Percentiles rank a stretch among this genome's conserved stretches.
Conservation (phyloP, 2,113 vertebrate species). For the Passer montanus region DNA sequence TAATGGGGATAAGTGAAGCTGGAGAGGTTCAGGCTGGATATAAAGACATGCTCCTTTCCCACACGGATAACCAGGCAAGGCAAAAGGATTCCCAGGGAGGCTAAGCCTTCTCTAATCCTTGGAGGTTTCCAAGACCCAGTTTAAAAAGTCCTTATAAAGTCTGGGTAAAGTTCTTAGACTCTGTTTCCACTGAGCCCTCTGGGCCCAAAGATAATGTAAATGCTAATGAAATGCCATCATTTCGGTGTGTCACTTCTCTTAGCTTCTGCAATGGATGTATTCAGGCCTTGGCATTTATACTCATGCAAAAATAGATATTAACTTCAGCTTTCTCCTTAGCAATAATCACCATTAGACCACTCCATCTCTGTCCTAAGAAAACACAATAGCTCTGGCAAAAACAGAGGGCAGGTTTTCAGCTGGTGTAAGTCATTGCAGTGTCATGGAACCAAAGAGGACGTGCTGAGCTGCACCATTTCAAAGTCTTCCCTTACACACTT, state of each 20-base stretch:
- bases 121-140: background rate
- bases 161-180: background rate
- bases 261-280: background rate
- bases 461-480: fast-evolving
- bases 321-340: background rate
- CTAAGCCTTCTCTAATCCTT: background rate
- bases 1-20: background rate
- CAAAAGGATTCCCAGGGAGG: background rate
- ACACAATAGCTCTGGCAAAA: background rate
- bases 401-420: background rate
- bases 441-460: background rate
- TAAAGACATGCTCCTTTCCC: background rate
- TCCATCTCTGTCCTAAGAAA: background rate
- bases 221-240: constrained; percentile 15
- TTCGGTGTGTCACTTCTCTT: background rate
- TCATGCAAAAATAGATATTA: background rate
- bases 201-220: background rate
- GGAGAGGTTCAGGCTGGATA: background rate
- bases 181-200: background rate
- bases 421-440: background rate
- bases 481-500: fast-evolving
- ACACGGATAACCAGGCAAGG: background rate
- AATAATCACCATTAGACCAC: background rate
- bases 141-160: background rate
- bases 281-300: constrained; percentile 4